phyloP scores from a whole-genome alignment of 2,113 vertebrate genomes.

The Epinephelus moara region DNA sequence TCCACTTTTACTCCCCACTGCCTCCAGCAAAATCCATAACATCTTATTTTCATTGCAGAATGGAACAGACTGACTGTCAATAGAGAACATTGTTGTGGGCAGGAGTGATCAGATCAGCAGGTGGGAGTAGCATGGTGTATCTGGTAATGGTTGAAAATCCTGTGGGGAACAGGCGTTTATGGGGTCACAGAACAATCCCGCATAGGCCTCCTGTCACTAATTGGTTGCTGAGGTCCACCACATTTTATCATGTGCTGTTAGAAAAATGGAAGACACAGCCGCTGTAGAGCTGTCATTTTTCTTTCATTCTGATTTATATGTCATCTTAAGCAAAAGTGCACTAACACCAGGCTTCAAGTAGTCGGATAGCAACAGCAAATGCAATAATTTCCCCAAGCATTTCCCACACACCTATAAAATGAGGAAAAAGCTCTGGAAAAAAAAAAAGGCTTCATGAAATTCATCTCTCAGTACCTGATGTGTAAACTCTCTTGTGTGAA shows the following conservation, averaged over 20 bases:
- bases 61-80: conserved; percentile 2
- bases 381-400: conserved; percentile 19
- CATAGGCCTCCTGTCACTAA: conserved; percentile 39
- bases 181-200: conserved; percentile 24
- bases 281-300: conserved; percentile 43
- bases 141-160: conserved; percentile 18
- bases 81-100: not conserved
- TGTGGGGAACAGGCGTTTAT: not conserved
- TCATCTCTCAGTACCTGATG: not conserved
- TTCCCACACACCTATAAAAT: not conserved
- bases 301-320: conserved; percentile 59
- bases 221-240: conserved; percentile 31
- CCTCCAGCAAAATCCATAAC: conserved; percentile 35
- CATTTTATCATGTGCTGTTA: conserved; percentile 17
- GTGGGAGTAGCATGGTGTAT: conserved; percentile 7
- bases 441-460: conserved; percentile 47
- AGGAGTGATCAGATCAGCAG: conserved; percentile 13
- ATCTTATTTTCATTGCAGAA: conserved; percentile 22
- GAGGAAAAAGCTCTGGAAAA: not conserved
- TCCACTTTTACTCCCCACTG: conserved; percentile 27
- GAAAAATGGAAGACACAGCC: conserved; percentile 9
- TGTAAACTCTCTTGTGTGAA: not conserved
- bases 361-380: conserved; percentile 1
- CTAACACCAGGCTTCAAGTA: conserved; percentile 33
- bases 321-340: conserved; percentile 52